Evolutionary conservation across 2,797 vertebrate species (phyloP), one percentile per base, ranked within the genome.

Genomic region (Danio albolineatus): DNA sequence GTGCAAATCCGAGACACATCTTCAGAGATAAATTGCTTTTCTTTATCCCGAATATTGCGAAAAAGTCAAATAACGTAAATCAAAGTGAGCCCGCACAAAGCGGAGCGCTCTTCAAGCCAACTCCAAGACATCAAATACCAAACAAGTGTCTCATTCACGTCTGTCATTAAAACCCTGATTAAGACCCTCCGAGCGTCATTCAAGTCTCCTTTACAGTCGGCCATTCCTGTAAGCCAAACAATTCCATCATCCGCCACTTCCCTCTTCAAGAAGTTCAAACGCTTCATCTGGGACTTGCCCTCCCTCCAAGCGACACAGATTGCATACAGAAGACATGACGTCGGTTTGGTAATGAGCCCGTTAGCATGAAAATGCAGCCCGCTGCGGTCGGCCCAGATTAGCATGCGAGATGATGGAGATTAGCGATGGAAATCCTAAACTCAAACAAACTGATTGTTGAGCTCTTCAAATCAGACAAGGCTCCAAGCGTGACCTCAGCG

Each of bases 371-470:
- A 86, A 86, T 82, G 71, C 74, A 36, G 65, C 72, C 77, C 28
- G 49, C 82, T 76, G 69, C 5, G 62, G 67, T 80, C 51, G 48
- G 74, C 65, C 79, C 77, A 84, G 82, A 84, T 86, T 86, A 86
- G 85, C 56, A 73, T 81, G 70, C 83, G 73, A 87, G 91, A 91
- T 93, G 90, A 93, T 93, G 91, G 92, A 93, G 92, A 93, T 93
- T 93, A 91, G 91, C 90, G 92, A 94, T 94, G 92, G 91, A 94
- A 94, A 94, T 93, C 92, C 88, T 83, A 89, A 89, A 90, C 91
- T 93, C 91, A 92, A 93, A 93, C 91, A 93, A 93, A 92, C 91
- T 93, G 90, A 92, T 91, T 91, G 91, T 89, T 86, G 89, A 87
- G 90, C 90, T 91, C 92, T 92, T 91, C 92, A 92, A 91, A 89